Evolutionary conservation across 1,140 invertebrate species (phyloP), one percentile per base, ranked within the genome.

Genomic region (Pogonomyrmex barbatus): DNA sequence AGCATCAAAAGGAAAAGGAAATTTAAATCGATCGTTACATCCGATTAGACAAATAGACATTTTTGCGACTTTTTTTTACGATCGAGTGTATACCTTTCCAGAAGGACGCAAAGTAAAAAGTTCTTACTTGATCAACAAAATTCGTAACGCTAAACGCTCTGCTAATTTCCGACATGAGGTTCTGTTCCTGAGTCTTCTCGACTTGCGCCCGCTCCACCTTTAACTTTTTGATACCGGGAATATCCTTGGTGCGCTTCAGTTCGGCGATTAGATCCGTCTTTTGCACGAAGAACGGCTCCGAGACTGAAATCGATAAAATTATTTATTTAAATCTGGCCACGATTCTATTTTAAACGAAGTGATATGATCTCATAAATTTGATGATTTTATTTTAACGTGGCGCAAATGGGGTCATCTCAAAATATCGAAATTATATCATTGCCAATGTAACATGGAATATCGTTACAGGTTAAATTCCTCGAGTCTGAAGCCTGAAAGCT

Each of bases 241-340:
- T 98, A 91, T 98, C 98, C 94, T 97, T 98, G 0, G 98, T 98
- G 94, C 98, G 96, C 94, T 99, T 98, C 54, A 99, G 93, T 93
- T 98, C 98, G 30, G 98, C 98, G 68, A 98, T 99, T 33, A 99
- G 94, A 93, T 98, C 98, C 17, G 97, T 97, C 93, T 98, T 98
- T 84, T 97, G 97, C 56, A 96, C 95, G 89, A 96, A 96, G 94
- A 97, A 97, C n/a, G 97, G 95, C 71, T 97, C 97, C 9, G 95
- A 96, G 81, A 96, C 97, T 94, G 94, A 8, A n/a, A 47, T 3
- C 0, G 5, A 65, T 68, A 30, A 2, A 58, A 62, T 85, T n/a
- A n/a, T 33, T n/a, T 4, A 56, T 63, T 17, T 5, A 2, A 58
- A 50, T 36, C 60, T 50, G 36, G 60, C n/a, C n/a, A 4, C 33